phyloP scores from a whole-genome alignment of 2,888 invertebrate species.

The Nemotelus nigrinus region DNA sequence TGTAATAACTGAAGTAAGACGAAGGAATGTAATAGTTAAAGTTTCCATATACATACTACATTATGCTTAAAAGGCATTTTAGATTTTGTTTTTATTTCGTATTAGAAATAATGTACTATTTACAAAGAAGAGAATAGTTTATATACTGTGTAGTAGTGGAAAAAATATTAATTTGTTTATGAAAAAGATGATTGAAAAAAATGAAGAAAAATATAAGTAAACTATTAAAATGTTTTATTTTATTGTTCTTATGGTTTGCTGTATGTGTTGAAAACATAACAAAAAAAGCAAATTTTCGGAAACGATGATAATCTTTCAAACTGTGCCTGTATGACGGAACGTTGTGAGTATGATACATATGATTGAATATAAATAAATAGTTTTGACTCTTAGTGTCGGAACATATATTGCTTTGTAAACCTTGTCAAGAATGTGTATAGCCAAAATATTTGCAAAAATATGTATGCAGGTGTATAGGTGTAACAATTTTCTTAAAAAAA shows the following conservation, averaged over 20 bases:
- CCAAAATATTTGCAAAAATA: too few relatives aligned
- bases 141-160: conserved; percentile 34
- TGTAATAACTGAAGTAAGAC: too few relatives aligned
- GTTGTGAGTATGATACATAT: conserved; percentile 23
- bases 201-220: conserved; percentile 12
- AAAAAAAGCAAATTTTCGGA: neutral
- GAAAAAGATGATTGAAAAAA: conserved; percentile 19
- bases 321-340: conserved; percentile 28
- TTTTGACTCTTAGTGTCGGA: too few relatives aligned
- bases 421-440: neutral
- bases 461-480: neutral
- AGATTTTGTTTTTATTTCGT: conserved; percentile 29
- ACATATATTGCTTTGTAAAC: too few relatives aligned
- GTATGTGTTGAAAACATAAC: neutral
- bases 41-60: conserved; percentile 30
- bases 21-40: conserved; percentile 23
- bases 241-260: neutral
- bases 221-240: neutral
- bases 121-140: conserved; percentile 15
- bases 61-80: conserved; percentile 25
- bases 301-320: conserved; percentile 36
- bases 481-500: too few relatives aligned
- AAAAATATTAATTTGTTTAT: conserved; percentile 28
- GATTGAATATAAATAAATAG: too few relatives aligned
- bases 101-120: conserved; percentile 21